Evolutionary conservation across 2,888 invertebrate species (phyloP), one percentile per base, ranked within the genome.

Genomic region (Smittia aterrima): DNA sequence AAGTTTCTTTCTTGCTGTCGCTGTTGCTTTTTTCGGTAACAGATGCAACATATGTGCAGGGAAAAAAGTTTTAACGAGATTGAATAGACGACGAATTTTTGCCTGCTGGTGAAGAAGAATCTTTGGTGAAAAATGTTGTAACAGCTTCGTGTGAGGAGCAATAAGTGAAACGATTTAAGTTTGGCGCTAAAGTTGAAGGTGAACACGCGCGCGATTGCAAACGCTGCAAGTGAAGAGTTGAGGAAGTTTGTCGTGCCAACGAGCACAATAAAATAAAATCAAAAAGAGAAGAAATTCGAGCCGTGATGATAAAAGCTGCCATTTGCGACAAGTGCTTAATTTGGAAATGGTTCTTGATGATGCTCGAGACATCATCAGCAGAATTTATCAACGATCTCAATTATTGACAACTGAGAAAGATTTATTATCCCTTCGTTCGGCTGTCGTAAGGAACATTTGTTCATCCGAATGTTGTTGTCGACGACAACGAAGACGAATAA

Each of bases 321-420:
- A 58, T 58, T 58, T 58, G 58, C n/a, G 58, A 18, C 58, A 58
- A 58, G 58, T 58, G 58, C 53, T 62, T 62, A 72, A 72, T 72
- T 40, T 40, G 62, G 3, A 40, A 40, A 72, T 40, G 20, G 53
- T 11, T 32, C 11, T 62, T 32, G 24, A 62, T 38, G 47, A 67
- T 41, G 41, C 67, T 58, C 58, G 3, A 62, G 40, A 47, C 41
- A 72, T 72, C 72, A 72, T 72, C 72, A 25, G 40, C 25, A 25
- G 38, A 27, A 20, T 72, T 72, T 72, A 72, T 72, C 72, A 72
- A 22, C 32, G 72, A 72, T 72, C 72, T 72, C 40, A 62, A 72
- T 62, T 72, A 72, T 72, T 72, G 72, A 72, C 72, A 72, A 38
- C 13, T 40, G 22, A 38, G 62, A 72, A 62, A 72, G 72, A 72